phyloP scores from a whole-genome alignment of 2,113 vertebrate species.

The Rana temporaria region DNA sequence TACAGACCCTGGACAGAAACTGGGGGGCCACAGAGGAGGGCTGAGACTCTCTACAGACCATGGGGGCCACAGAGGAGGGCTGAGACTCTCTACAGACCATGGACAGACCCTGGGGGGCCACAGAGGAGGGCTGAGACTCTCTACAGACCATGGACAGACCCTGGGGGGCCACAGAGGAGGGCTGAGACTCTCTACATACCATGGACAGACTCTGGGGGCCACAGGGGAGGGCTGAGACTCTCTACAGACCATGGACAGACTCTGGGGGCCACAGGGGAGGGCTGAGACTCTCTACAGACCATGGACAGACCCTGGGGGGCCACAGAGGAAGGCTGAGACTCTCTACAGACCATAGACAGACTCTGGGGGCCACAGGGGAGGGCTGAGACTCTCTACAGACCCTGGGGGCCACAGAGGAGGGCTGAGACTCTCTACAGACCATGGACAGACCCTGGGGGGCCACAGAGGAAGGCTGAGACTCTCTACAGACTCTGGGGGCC shows the following conservation, averaged over 20 bases:
- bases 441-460: too few species aligned
- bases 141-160: too few species aligned
- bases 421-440: neutral
- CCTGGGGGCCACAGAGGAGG: constrained; percentile 51
- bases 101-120: neutral
- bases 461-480: constrained; percentile 45
- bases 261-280: constrained; percentile 56
- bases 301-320: too few species aligned
- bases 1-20: neutral
- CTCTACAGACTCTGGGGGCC: neutral
- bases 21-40: constrained; percentile 55
- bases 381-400: neutral
- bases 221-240: constrained; percentile 45
- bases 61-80: constrained; percentile 51
- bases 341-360: neutral
- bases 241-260: neutral
- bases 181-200: neutral
- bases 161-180: constrained; percentile 52
- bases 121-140: constrained; percentile 48
- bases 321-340: constrained; percentile 45
- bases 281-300: neutral
- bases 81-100: neutral
- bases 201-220: neutral
- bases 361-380: constrained; percentile 53
- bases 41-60: neutral